These are phyloP conservation scores for Microctenopoma lineatum DNA, from an alignment of 2,797 vertebrate genomes.

Conservation along the genomic window DNA sequence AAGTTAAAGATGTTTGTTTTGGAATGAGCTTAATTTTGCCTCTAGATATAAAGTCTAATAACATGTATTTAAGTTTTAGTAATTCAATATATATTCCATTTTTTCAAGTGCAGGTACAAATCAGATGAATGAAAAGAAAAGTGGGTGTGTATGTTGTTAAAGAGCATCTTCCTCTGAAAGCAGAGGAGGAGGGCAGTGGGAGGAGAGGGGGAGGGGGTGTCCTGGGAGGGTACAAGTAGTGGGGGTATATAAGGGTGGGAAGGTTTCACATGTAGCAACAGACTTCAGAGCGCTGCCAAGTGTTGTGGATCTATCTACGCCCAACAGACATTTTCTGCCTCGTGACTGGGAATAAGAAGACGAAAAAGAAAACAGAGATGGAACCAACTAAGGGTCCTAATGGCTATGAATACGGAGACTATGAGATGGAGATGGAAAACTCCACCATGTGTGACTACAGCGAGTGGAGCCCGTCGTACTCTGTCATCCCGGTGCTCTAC, in stretches of 20 bases:
- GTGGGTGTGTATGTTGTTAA: slow-evolving; percentile 32
- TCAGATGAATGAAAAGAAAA: slow-evolving; percentile 27
- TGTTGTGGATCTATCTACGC: slow-evolving; percentile 34
- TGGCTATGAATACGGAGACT: slow-evolving; percentile 73
- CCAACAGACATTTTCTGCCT: background rate
- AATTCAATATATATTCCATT: background rate
- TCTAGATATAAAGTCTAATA: background rate
- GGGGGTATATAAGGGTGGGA: slow-evolving; percentile 74
- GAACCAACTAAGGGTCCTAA: slow-evolving; percentile 3
- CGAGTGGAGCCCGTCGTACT: slow-evolving; percentile 86
- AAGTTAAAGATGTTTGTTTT: background rate
- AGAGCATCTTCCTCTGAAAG: slow-evolving; percentile 30
- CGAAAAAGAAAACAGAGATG: slow-evolving; percentile 43
- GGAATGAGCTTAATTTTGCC: background rate
- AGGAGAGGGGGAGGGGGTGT: slow-evolving; percentile 27
- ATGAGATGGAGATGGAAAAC: slow-evolving; percentile 67
- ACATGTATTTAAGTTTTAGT: background rate
- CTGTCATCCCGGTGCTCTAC: slow-evolving; percentile 88
- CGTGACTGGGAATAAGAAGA: slow-evolving; percentile 4
- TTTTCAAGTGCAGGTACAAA: background rate
- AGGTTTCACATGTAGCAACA: slow-evolving; percentile 59
- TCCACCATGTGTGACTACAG: slow-evolving; percentile 80
- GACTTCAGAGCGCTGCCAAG: slow-evolving; percentile 48
- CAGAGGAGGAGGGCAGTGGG: slow-evolving; percentile 36
- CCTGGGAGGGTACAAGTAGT: slow-evolving; percentile 53